These are phyloP conservation scores for Spheniscus humboldti DNA, from an alignment of 2,797 vertebrate genomes.

Conservation along the genomic window DNA sequence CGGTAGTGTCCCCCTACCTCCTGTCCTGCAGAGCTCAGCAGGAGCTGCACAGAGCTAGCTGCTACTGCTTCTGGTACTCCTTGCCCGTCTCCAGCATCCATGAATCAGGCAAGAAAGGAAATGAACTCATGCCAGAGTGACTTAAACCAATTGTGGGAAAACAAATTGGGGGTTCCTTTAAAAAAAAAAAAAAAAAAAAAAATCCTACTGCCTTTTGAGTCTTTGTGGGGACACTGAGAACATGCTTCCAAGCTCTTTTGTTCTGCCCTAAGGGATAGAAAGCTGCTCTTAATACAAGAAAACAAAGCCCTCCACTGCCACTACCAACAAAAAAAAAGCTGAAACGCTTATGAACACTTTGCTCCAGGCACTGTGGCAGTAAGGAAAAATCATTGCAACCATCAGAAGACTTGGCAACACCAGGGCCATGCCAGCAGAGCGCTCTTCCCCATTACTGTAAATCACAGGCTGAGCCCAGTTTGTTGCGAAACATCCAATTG, in stretches of 20 bases:
- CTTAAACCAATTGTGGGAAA: conserved; percentile 34
- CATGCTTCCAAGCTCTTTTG: conserved; percentile 53
- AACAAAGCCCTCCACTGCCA: conserved; percentile 57
- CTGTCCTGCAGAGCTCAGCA: background rate
- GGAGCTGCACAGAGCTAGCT: background rate
- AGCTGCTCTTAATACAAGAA: conserved; percentile 62
- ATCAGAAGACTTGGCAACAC: conserved; percentile 51
- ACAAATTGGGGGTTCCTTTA: conserved; percentile 20
- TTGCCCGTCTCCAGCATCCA: background rate
- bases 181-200: background rate
- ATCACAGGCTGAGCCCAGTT: conserved; percentile 18
- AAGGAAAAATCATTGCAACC: conserved; percentile 62
- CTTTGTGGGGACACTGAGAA: conserved; percentile 42
- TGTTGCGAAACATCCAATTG: conserved; percentile 21
- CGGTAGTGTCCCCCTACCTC: background rate
- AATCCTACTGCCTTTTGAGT: conserved; percentile 9
- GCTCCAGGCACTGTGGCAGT: conserved; percentile 26
- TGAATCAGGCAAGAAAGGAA: conserved; percentile 21
- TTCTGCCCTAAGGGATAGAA: conserved; percentile 58
- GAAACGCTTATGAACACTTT: conserved; percentile 45
- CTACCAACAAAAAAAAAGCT: conserved; percentile 6
- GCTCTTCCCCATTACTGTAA: conserved; percentile 37
- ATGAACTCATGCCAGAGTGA: conserved; percentile 15
- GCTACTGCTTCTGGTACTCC: background rate
- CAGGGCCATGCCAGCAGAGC: conserved; percentile 29